phyloP scores from a whole-genome alignment of 2,888 invertebrate genomes.

The Crocallis elinguaria region DNA sequence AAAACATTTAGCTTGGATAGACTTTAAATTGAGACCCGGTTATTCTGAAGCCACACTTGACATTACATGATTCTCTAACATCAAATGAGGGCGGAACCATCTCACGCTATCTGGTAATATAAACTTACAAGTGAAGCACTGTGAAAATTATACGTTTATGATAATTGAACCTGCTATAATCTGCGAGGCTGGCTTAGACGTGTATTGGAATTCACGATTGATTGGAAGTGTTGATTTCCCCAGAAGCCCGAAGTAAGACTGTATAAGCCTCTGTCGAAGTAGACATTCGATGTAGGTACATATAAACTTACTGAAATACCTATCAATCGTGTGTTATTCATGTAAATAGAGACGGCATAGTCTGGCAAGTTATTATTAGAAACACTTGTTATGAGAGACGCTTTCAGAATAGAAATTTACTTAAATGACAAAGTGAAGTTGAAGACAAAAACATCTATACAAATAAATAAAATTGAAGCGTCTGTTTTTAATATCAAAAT shows the following conservation, averaged over 20 bases:
- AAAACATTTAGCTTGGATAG: constrained; percentile 3
- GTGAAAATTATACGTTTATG: constrained; percentile 17
- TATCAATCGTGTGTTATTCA: constrained; percentile 8
- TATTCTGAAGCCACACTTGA: constrained; percentile 17
- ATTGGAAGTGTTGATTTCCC: constrained; percentile 16
- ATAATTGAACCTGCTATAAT: constrained; percentile 22
- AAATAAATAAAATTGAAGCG: not conserved
- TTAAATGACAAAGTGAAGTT: not conserved
- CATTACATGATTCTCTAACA: constrained; percentile 21
- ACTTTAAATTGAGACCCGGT: not conserved
- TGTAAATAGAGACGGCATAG: constrained; percentile 1
- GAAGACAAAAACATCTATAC: not conserved
- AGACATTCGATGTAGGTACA: not conserved
- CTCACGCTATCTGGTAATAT: constrained; percentile 10
- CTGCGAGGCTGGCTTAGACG: constrained; percentile 7
- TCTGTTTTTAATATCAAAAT: too few relatives aligned
- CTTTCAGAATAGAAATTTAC: not conserved
- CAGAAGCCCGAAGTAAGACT: constrained; percentile 2
- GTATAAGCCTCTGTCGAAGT: constrained; percentile 5
- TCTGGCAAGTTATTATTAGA: constrained; percentile 2
- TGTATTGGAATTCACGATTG: constrained; percentile 16
- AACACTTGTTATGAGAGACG: not conserved
- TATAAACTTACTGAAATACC: not conserved
- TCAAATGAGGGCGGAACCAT: constrained; percentile 20
- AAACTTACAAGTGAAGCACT: constrained; percentile 11